Percentiles rank a stretch among this genome's conserved stretches.
Conservation (phyloP, 2,888 invertebrate genomes). For the Rotaria macrura region DNA sequence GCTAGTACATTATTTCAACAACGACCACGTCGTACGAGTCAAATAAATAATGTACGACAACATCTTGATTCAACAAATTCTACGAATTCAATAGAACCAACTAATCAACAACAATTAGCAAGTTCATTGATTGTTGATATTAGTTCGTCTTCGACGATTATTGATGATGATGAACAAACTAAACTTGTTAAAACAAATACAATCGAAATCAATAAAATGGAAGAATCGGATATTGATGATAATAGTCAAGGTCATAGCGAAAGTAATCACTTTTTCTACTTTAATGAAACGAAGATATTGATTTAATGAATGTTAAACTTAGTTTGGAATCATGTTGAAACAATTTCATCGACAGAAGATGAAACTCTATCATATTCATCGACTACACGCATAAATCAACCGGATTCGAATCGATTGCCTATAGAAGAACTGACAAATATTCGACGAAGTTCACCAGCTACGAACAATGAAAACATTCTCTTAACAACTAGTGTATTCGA, state of each 20-base stretch:
- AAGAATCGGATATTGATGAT: background rate
- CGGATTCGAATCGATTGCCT: background rate
- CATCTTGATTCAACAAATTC: background rate
- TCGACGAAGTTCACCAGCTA: background rate
- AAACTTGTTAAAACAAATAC: background rate
- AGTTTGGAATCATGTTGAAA: background rate
- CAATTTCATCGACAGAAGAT: too few relatives aligned
- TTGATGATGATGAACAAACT: background rate
- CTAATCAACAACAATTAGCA: background rate
- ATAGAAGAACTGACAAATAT: background rate
- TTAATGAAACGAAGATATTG: too few relatives aligned
- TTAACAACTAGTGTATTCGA: background rate
- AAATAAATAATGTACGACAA: background rate
- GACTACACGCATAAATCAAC: background rate
- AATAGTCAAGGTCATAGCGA: background rate
- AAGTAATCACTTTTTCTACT: too few relatives aligned
- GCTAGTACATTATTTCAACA: background rate
- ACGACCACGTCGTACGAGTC: constrained; percentile 4
- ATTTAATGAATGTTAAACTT: background rate
- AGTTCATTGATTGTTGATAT: background rate
- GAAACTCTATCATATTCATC: too few relatives aligned
- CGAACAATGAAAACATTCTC: background rate
- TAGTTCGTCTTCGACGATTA: background rate
- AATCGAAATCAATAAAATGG: background rate
- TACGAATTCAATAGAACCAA: background rate